Evolutionary conservation across 2,113 vertebrate genomes (phyloP).

Genomic region (Gambusia holbrooki): DNA sequence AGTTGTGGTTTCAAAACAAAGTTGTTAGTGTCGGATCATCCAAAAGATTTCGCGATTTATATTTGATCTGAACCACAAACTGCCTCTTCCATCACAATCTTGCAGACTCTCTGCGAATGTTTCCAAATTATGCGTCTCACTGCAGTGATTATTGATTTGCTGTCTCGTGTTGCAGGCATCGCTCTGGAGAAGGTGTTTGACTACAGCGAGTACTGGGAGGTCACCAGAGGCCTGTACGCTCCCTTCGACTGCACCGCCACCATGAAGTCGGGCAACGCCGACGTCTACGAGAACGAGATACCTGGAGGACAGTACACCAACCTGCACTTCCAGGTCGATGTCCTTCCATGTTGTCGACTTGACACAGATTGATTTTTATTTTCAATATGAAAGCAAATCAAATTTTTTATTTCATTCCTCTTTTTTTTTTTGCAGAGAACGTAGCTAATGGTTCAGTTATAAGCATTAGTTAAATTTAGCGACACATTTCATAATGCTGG

Average conservation of each 20-base stretch:
- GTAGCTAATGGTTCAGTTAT: no score
- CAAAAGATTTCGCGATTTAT: no score
- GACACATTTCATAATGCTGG: no score
- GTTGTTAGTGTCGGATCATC: background rate
- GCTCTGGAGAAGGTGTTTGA: conserved; percentile 91
- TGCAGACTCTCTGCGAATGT: background rate
- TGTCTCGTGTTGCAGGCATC: conserved; percentile 77
- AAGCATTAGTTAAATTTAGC: no score
- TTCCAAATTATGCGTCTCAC: background rate
- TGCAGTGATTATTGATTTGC: background rate
- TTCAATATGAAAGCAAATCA: background rate
- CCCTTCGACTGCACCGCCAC: conserved; percentile 98
- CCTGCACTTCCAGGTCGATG: conserved; percentile 90
- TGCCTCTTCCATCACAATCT: background rate
- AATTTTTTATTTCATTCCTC: no score
- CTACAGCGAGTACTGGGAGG: conserved; percentile 98
- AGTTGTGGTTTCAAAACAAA: background rate
- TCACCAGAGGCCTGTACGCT: conserved; percentile 89
- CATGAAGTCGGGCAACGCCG: conserved; percentile 97
- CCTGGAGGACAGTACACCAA: conserved; percentile 98
- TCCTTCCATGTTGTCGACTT: no score
- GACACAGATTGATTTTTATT: background rate
- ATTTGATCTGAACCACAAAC: background rate
- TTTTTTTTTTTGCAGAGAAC: no score
- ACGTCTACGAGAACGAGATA: conserved; percentile 99